These are phyloP conservation scores for Scaptomyza graminum DNA, from an alignment of 1,140 invertebrate genomes.

Conservation along the genomic window DNA sequence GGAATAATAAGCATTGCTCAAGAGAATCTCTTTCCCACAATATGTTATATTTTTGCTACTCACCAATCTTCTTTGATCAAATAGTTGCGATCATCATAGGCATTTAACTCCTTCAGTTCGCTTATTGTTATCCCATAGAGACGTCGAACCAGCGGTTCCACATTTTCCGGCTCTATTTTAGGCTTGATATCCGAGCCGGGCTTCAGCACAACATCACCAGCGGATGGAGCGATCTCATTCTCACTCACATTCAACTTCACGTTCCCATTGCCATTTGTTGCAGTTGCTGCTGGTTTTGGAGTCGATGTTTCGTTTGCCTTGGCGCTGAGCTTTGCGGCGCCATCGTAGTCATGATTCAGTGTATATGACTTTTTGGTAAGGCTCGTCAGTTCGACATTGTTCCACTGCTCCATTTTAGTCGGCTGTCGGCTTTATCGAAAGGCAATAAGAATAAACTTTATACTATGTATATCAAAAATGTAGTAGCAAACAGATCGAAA, in stretches of 20 bases:
- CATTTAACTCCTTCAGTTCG: conserved; percentile 88
- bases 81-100: conserved; percentile 94
- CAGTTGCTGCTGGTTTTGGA: not conserved
- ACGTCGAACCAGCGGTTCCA: conserved; percentile 85
- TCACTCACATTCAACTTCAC: not conserved
- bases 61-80: conserved; percentile 83
- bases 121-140: conserved; percentile 89
- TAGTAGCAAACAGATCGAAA: conserved; percentile 32
- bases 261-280: conserved; percentile 25
- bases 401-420: conserved; percentile 80
- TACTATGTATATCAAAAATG: conserved; percentile 18
- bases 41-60: conserved; percentile 32
- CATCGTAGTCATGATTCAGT: conserved; percentile 75
- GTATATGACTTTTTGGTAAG: conserved; percentile 81
- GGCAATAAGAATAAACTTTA: conserved; percentile 20
- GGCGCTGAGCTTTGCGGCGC: conserved; percentile 44
- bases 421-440: conserved; percentile 53
- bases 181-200: conserved; percentile 88
- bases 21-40: too few species aligned
- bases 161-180: conserved; percentile 85
- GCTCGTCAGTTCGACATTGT: conserved; percentile 78
- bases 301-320: conserved; percentile 45
- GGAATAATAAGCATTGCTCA: too few species aligned
- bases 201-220: conserved; percentile 74
- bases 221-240: not conserved